Conservation (phyloP, 1,140 invertebrate genomes). For the Marisa cornuarietis region DNA sequence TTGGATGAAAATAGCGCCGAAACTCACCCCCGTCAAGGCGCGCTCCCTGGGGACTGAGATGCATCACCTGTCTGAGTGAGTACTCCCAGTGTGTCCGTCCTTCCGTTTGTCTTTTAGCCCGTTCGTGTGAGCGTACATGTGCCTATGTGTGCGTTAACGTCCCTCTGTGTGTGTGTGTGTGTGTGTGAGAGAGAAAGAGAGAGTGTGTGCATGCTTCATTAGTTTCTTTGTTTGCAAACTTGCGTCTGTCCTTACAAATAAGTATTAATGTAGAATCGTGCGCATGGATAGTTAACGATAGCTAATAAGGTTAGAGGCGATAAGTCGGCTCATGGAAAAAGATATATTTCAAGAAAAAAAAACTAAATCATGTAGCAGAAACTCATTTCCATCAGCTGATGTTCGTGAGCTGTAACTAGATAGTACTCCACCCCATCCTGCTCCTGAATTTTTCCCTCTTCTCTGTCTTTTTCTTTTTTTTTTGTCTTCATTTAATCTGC, state of each 20-base stretch:
- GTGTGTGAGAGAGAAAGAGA: not conserved
- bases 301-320: too few species aligned
- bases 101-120: not conserved
- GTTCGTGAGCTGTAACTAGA: too few species aligned
- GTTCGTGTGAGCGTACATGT: not conserved
- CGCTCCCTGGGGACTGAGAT: conserved; percentile 25
- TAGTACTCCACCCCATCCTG: too few species aligned
- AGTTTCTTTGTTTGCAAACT: too few species aligned
- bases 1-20: conserved; percentile 36
- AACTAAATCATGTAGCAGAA: too few species aligned
- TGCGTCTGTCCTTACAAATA: too few species aligned
- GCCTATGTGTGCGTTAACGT: not conserved
- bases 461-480: not conserved
- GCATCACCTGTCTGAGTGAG: conserved; percentile 33
- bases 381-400: too few species aligned
- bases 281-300: too few species aligned
- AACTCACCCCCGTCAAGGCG: conserved; percentile 27
- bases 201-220: too few species aligned
- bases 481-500: not conserved
- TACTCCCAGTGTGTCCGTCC: conserved; percentile 11
- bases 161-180: not conserved
- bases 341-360: too few species aligned
- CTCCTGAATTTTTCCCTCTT: not conserved
- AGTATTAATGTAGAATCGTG: too few species aligned
- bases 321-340: too few species aligned